These are phyloP conservation scores for Drosophila nr. perissopoda DNA, from an alignment of 2,888 invertebrate species.

Conservation along the genomic window DNA sequence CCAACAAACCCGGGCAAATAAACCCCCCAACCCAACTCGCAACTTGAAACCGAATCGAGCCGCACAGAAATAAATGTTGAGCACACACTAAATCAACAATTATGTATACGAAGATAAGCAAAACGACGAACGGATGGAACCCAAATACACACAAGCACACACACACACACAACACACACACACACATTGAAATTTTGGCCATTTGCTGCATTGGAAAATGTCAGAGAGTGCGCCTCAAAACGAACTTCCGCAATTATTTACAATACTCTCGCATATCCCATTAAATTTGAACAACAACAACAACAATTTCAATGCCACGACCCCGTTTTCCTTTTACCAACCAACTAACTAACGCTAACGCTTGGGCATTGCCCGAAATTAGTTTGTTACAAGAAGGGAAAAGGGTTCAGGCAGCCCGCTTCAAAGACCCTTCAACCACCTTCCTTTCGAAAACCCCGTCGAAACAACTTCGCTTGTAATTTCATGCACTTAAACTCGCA, in stretches of 20 bases:
- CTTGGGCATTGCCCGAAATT: constrained; percentile 27
- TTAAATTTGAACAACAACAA: constrained; percentile 49
- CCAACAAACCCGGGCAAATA: constrained; percentile 45
- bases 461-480: constrained; percentile 57
- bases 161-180: background rate
- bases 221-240: constrained; percentile 47
- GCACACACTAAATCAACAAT: constrained; percentile 80
- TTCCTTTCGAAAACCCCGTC: constrained; percentile 3
- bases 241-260: constrained; percentile 81
- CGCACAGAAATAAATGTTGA: constrained; percentile 67
- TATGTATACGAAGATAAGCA: constrained; percentile 69
- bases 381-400: constrained; percentile 35
- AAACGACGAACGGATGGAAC: constrained; percentile 27
- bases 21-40: constrained; percentile 6
- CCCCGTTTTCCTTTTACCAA: constrained; percentile 24
- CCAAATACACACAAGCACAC: background rate
- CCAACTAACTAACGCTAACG: background rate
- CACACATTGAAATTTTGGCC: background rate
- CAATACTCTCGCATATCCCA: constrained; percentile 64
- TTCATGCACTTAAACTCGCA: constrained; percentile 77
- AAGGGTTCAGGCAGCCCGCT: constrained; percentile 41
- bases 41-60: constrained; percentile 16
- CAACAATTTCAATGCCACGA: constrained; percentile 36
- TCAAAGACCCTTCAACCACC: constrained; percentile 3
- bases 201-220: constrained; percentile 45